Evolutionary conservation across 2,888 invertebrate species (phyloP).

Genomic region (Sinotaia quadrata): DNA sequence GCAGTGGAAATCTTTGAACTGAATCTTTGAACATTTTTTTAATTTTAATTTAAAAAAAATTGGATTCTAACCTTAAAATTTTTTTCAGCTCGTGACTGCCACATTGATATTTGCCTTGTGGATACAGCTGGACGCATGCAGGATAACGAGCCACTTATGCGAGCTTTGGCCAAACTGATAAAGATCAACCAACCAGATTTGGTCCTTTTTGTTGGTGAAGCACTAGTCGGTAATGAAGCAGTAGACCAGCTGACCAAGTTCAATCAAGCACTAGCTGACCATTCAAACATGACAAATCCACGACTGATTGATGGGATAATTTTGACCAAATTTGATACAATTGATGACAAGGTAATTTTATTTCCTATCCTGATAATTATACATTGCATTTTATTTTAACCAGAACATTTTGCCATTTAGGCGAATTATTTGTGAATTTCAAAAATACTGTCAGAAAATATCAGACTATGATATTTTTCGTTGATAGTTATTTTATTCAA

Average conservation of each 20-base stretch:
- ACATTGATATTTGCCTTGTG: constrained; percentile 92
- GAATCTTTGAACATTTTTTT: not conserved
- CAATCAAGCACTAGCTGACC: constrained; percentile 97
- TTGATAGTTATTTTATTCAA: too few species aligned
- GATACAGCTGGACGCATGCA: constrained; percentile 99
- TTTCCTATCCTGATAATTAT: too few species aligned
- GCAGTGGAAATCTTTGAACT: not conserved
- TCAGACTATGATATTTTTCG: too few species aligned
- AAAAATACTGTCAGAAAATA: too few species aligned
- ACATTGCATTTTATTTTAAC: too few species aligned
- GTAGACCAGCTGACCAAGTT: constrained; percentile 99
- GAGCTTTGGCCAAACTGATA: constrained; percentile 96
- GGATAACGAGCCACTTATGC: constrained; percentile 99
- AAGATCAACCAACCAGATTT: constrained; percentile 97
- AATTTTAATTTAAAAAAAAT: not conserved
- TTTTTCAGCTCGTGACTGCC: constrained; percentile 79
- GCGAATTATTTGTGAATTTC: too few species aligned
- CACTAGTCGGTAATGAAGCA: constrained; percentile 99
- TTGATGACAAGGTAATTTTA: constrained; percentile 90
- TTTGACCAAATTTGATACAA: constrained; percentile 99
- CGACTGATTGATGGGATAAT: constrained; percentile 99
- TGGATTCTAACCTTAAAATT: not conserved
- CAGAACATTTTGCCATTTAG: too few species aligned
- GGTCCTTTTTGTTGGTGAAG: constrained; percentile 99
- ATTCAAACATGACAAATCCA: constrained; percentile 75